Evolutionary conservation across 2,888 invertebrate genomes (phyloP).

Genomic region (Cordilura impudica): DNA sequence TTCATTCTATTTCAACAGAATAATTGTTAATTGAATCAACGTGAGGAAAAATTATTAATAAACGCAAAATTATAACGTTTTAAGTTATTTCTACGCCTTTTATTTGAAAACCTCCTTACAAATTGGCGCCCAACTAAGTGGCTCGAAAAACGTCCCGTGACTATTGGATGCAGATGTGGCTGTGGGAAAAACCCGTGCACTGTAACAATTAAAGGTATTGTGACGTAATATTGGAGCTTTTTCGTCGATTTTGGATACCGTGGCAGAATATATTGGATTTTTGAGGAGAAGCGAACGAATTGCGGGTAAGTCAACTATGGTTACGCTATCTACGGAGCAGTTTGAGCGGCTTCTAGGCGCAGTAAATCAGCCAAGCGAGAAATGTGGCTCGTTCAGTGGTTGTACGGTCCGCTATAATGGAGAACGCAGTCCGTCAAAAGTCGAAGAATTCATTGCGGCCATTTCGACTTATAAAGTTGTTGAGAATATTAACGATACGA

Average conservation of each 20-base stretch:
- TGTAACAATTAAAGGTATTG: too few species aligned
- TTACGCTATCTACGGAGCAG: conserved; percentile 24
- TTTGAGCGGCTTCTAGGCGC: conserved; percentile 28
- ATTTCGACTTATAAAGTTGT: conserved; percentile 42
- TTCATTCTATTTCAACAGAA: too few species aligned
- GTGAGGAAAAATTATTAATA: too few species aligned
- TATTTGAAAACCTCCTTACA: too few species aligned
- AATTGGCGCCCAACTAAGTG: conserved; percentile 8
- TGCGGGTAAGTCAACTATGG: not conserved
- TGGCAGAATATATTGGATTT: not conserved
- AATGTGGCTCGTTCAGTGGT: conserved; percentile 20
- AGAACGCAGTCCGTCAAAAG: conserved; percentile 34
- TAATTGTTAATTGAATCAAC: too few species aligned
- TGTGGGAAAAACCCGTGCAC: too few species aligned
- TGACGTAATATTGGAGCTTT: too few species aligned
- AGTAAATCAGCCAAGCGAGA: conserved; percentile 8
- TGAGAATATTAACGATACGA: conserved; percentile 51
- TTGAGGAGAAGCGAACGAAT: not conserved
- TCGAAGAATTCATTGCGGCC: conserved; percentile 58
- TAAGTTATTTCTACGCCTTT: too few species aligned
- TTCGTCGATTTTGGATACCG: too few species aligned
- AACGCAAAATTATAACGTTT: too few species aligned
- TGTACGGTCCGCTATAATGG: conserved; percentile 44
- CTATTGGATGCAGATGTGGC: not conserved
- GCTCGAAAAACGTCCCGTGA: not conserved